phyloP scores from a whole-genome alignment of 2,797 vertebrate species.

The Artibeus lituratus region DNA sequence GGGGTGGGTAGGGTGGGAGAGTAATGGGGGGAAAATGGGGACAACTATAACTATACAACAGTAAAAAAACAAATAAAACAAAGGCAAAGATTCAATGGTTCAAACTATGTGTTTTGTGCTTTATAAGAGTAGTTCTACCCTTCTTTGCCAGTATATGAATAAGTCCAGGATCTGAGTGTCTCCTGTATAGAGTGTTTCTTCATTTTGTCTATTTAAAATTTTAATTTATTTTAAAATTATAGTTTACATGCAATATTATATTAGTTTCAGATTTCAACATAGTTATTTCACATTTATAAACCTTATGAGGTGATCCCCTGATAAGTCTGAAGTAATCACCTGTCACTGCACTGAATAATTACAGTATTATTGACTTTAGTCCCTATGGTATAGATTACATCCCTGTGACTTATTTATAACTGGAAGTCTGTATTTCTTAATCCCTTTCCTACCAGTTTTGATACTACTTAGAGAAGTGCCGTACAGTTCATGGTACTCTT shows the following conservation, averaged over 20 bases:
- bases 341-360: neutral
- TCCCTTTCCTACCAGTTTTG: neutral
- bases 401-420: neutral
- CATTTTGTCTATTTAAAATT: neutral
- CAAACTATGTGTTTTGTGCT: neutral
- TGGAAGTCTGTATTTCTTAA: neutral
- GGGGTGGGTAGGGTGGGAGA: too few species aligned
- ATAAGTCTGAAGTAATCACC: neutral
- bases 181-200: neutral
- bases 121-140: constrained; percentile 5
- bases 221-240: neutral
- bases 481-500: neutral
- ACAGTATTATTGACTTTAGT: neutral
- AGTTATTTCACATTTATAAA: neutral
- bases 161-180: neutral
- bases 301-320: neutral
- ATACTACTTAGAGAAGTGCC: neutral
- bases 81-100: constrained; percentile 2
- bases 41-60: too few species aligned
- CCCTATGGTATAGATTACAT: neutral
- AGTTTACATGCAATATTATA: neutral
- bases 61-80: neutral
- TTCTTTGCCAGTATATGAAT: neutral
- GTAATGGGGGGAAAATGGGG: too few species aligned
- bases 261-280: neutral